Conservation (phyloP, 2,888 invertebrate genomes). For the Blastobasis adustella region DNA sequence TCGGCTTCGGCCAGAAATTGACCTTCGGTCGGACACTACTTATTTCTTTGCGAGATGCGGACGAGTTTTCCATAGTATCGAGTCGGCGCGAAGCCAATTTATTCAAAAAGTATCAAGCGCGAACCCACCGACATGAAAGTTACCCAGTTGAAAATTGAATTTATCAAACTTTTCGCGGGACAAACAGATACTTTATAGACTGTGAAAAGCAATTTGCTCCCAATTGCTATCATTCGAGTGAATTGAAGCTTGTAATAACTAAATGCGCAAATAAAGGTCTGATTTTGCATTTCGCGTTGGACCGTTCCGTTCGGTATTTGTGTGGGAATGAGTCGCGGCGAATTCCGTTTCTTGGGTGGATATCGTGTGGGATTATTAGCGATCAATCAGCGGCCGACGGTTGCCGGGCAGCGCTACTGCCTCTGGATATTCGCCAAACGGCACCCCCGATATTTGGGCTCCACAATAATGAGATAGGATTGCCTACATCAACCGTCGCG, state of each 20-base stretch:
- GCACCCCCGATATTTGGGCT: too few relatives aligned
- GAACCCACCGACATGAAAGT: slow-evolving; percentile 61
- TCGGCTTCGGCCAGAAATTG: too few relatives aligned
- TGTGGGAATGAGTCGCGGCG: too few relatives aligned
- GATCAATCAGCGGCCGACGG: slow-evolving; percentile 9
- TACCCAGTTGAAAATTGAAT: slow-evolving; percentile 66
- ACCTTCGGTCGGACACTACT: too few relatives aligned
- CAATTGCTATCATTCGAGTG: slow-evolving; percentile 54
- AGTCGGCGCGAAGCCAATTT: slow-evolving; percentile 56
- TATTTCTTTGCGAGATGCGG: slow-evolving; percentile 28
- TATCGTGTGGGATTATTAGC: slow-evolving; percentile 5
- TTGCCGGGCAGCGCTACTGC: not conserved
- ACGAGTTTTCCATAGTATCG: slow-evolving; percentile 46
- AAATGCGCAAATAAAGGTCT: slow-evolving; percentile 21
- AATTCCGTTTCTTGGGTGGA: not conserved
- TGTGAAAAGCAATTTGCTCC: slow-evolving; percentile 67
- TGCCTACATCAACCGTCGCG: too few relatives aligned
- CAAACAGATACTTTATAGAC: slow-evolving; percentile 68
- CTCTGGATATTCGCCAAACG: too few relatives aligned
- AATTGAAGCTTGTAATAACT: slow-evolving; percentile 37
- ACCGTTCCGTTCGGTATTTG: not conserved
- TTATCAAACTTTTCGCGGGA: slow-evolving; percentile 66
- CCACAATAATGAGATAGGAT: too few relatives aligned
- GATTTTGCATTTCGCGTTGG: not conserved
- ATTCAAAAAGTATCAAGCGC: slow-evolving; percentile 67